Percentiles rank a stretch among this genome's conserved stretches.
Conservation (phyloP, 2,888 invertebrate genomes). For the Rhaphigaster nebulosa region DNA sequence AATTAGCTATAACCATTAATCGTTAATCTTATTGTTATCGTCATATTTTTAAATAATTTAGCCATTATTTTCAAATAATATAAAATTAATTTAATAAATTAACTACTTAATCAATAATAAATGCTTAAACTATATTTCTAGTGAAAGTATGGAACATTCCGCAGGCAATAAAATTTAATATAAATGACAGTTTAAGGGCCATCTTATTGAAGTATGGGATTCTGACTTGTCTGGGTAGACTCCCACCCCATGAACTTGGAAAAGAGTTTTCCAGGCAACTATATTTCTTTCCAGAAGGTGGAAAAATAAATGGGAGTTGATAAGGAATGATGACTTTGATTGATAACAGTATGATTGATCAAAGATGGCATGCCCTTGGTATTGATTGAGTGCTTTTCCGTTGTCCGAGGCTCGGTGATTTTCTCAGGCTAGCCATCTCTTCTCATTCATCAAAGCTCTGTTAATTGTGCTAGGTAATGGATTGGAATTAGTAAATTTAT, state of each 20-base stretch:
- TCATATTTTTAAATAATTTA: no score
- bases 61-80: no score
- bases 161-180: not conserved
- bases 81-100: no score
- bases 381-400: slow-evolving; percentile 19
- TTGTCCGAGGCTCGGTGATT: not conserved
- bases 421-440: not conserved
- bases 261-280: not conserved
- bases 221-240: not conserved
- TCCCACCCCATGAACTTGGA: not conserved
- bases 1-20: no score
- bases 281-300: not conserved
- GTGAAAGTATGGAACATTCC: not conserved
- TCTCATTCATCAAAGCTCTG: not conserved
- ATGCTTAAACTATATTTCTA: not conserved
- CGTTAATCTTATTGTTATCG: no score
- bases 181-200: not conserved
- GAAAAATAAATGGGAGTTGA: not conserved
- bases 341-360: slow-evolving; percentile 44
- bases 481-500: not conserved
- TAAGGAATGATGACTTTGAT: slow-evolving; percentile 48
- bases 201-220: not conserved
- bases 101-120: no score
- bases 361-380: slow-evolving; percentile 2
- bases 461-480: not conserved